Evolutionary conservation across 2,888 invertebrate genomes (phyloP), one percentile per base, ranked within the genome.

Genomic region (Caenorhabditis sulstoni): DNA sequence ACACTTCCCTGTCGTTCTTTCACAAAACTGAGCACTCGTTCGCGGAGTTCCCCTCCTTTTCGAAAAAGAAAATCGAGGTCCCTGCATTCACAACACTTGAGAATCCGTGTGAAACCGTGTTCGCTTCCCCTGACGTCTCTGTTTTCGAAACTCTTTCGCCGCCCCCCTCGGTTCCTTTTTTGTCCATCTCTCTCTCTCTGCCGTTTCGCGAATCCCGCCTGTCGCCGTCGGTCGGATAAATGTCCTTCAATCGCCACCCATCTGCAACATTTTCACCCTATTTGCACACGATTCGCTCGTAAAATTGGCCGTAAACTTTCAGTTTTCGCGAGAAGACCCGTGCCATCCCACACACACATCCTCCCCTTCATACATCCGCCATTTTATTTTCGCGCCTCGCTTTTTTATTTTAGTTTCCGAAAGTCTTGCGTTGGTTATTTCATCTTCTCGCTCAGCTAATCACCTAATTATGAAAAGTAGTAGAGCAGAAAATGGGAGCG

Each of bases 241-340:
- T 57, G 71, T 64, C 71, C 71, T 71, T 71, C 57, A 29, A 71
- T 57, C 62, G 71, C 64, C 71, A 64, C 71, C 71, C 71, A 71
- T 71, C 71, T 71, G 71, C 71, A 71, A 71, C 71, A 57, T 64
- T 71, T 71, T 50, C 62, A 68, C 45, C 71, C 71, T 49, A 62
- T 71, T 62, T 62, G 71, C 71, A 62, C 71, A 61, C 53, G 59
- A 70, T 61, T 68, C 70, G 70, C 18, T 71, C 62, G 70, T 70
- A 70, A 70, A 71, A 71, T 71, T 71, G 70, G 57, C 64, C 64
- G 62, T 64, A 71, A 71, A 71, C 70, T 71, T 71, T 71, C 70
- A 71, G 62, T 71, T 71, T 61, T 53, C 45, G 18, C 29, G 29
- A 29, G 29, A 29, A 29, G 29, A 29, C 52, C 22, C 37, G 29